Evolutionary conservation across 2,797 vertebrate genomes (phyloP), one percentile per base, ranked within the genome.

Genomic region (Semaprochilodus insignis): DNA sequence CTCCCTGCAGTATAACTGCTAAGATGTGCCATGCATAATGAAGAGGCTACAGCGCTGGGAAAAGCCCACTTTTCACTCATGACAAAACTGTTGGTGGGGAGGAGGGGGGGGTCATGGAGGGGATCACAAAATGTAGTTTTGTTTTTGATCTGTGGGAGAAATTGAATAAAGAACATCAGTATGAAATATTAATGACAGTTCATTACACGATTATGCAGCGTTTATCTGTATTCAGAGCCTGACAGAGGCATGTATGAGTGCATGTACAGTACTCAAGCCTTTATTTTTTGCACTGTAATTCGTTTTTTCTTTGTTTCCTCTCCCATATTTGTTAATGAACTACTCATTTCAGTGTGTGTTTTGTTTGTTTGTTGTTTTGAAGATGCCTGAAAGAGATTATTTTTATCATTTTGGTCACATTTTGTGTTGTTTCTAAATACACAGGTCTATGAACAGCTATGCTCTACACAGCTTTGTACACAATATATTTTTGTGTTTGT

Each of bases 21-120:
- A 88, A 75, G 83, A 93, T 91, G 87, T 91, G 90, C 89, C 87
- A 87, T 89, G 91, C 90, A 93, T 93, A 89, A 86, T 80, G 91
- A 93, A 92, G 88, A 88, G 91, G 85, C 59, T 77, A 86, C 81
- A 86, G 87, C 81, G 86, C 91, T 91, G 90, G 88, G 17, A 81
- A 86, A 91, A 91, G 82, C 88, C 84, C 90, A 91, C 83, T 87
- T 82, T 88, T 86, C 52, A 89, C 92, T 59, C 8, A 21, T 1
- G 74, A 77, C 36, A 44, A 23, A 48, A 27, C 36, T 51, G 19
- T 6, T n/a, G 60, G 36, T 17, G 59, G 59, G 52, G 25, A 14
- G 2, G 27, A 23, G 15, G 27, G 34, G 40, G 40, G 40, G 40
- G 2, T 44, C 0, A 17, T 17, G 8, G 69, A n/a, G 21, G 69